phyloP scores from a whole-genome alignment of 2,113 vertebrate genomes.

The Platichthys flesus region DNA sequence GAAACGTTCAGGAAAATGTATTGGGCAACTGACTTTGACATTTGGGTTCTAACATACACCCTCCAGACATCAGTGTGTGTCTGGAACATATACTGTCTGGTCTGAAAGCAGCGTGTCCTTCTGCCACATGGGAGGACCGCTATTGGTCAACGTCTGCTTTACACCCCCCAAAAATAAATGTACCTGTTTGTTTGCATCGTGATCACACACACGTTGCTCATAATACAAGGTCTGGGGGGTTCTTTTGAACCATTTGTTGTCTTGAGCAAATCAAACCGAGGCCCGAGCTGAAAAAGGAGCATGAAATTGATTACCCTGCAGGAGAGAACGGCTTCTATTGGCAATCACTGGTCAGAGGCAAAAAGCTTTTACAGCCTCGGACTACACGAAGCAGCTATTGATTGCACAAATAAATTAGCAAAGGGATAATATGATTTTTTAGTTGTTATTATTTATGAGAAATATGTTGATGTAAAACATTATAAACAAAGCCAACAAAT shows the following conservation, averaged over 20 bases:
- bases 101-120: not conserved
- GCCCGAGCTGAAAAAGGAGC: slow-evolving; percentile 40
- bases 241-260: slow-evolving; percentile 30
- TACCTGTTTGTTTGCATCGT: slow-evolving; percentile 25
- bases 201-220: slow-evolving; percentile 8
- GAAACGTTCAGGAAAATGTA: no score
- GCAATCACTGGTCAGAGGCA: slow-evolving; percentile 31
- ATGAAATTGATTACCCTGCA: slow-evolving; percentile 58
- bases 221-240: not conserved
- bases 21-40: no score
- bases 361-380: slow-evolving; percentile 18
- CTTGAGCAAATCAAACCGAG: slow-evolving; percentile 33
- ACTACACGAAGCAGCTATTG: slow-evolving; percentile 15
- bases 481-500: slow-evolving; percentile 41
- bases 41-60: no score
- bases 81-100: no score
- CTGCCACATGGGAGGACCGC: slow-evolving; percentile 9
- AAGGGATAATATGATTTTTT: slow-evolving; percentile 31
- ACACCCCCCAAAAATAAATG: slow-evolving; percentile 11
- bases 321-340: slow-evolving; percentile 49
- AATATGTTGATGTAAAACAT: slow-evolving; percentile 51
- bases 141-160: slow-evolving; percentile 10
- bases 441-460: slow-evolving; percentile 36
- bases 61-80: no score
- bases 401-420: slow-evolving; percentile 42